These are phyloP conservation scores for Eubucco bourcierii DNA, from an alignment of 2,113 vertebrate genomes.

Conservation along the genomic window DNA sequence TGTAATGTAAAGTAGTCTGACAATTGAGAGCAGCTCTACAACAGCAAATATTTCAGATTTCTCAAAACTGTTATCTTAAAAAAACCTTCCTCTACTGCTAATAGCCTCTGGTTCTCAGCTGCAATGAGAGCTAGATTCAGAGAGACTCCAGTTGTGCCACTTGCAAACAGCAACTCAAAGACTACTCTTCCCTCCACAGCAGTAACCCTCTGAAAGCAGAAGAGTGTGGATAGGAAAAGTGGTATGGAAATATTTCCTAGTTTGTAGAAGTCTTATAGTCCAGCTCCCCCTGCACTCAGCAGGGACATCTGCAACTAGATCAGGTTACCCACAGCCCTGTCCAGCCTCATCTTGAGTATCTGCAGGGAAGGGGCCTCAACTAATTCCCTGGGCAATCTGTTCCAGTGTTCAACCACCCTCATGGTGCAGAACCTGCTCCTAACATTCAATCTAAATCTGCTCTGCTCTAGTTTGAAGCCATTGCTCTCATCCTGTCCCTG, in stretches of 20 bases:
- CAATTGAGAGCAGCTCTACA: background rate
- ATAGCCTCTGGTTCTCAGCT: background rate
- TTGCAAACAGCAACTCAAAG: background rate
- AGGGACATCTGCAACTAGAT: too few species aligned
- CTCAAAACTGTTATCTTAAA: background rate
- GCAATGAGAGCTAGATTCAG: background rate
- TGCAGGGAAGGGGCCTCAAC: too few species aligned
- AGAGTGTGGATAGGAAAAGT: background rate
- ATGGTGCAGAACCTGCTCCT: too few species aligned
- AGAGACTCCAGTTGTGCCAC: background rate
- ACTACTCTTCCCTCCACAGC: background rate
- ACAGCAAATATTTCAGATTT: background rate
- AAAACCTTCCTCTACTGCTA: background rate
- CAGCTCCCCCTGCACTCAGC: background rate
- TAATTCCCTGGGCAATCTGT: too few species aligned
- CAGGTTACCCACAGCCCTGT: too few species aligned
- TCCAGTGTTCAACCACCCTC: too few species aligned
- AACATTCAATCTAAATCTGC: too few species aligned
- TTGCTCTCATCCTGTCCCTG: too few species aligned
- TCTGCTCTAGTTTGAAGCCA: too few species aligned
- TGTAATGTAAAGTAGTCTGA: background rate
- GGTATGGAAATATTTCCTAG: background rate
- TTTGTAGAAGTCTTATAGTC: background rate
- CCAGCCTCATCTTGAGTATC: too few species aligned
- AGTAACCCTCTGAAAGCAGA: background rate